Percentiles rank a stretch among this genome's conserved stretches.
These are phyloP conservation scores for Daktulosphaira vitifoliae DNA, from an alignment of 1,140 invertebrate genomes.

Conservation along the genomic window DNA sequence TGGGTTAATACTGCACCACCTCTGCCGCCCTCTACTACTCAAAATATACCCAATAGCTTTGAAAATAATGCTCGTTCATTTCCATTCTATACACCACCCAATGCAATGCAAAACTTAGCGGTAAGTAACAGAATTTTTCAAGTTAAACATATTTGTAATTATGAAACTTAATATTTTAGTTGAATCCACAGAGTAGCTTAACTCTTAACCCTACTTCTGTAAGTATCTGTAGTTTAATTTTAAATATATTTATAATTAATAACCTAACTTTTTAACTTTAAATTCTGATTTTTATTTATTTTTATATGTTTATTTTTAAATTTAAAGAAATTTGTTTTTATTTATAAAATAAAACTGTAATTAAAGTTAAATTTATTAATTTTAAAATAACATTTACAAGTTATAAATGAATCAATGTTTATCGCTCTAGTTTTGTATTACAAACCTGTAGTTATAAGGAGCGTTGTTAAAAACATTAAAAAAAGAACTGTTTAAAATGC, in stretches of 20 bases:
- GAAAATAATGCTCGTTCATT: slow-evolving; percentile 2
- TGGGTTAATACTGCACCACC: slow-evolving; percentile 9
- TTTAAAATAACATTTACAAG: no score
- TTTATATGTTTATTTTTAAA: not conserved
- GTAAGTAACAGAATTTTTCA: not conserved
- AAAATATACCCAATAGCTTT: not conserved
- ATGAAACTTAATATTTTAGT: not conserved
- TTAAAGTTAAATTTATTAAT: no score
- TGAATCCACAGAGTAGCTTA: not conserved
- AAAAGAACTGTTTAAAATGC: no score
- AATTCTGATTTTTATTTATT: not conserved
- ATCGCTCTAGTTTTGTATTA: no score
- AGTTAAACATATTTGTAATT: not conserved
- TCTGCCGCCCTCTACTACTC: not conserved
- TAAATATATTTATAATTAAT: not conserved
- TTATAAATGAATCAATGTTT: no score
- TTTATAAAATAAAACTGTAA: not conserved
- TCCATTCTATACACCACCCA: not conserved
- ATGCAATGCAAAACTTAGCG: slow-evolving; percentile 1
- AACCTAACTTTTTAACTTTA: not conserved
- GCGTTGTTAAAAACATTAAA: no score
- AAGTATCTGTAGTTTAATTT: not conserved
- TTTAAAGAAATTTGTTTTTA: not conserved
- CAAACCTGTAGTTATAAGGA: no score
- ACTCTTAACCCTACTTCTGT: not conserved